phyloP scores from a whole-genome alignment of 2,888 invertebrate species.

The Griposia aprilina region DNA sequence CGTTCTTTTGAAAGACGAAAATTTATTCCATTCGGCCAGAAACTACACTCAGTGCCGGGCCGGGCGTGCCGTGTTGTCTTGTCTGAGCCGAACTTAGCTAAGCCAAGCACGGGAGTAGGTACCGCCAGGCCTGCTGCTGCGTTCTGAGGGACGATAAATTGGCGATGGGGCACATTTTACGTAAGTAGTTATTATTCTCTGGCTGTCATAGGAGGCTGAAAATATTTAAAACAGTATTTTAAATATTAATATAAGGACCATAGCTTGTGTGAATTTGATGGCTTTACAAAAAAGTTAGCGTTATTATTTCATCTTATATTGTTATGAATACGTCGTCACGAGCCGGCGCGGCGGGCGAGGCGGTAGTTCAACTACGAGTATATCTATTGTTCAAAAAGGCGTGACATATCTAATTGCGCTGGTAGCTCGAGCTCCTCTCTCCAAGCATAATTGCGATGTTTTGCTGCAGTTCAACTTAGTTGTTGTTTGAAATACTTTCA shows the following conservation, averaged over 20 bases:
- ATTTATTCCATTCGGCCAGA: background rate
- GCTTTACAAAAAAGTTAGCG: constrained; percentile 53
- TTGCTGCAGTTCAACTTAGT: constrained; percentile 70
- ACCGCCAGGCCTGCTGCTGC: background rate
- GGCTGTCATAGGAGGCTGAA: background rate
- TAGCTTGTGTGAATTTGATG: constrained; percentile 20
- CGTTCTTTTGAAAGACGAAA: background rate
- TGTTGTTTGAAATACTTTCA: constrained; percentile 61
- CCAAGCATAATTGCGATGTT: constrained; percentile 73
- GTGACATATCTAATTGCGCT: constrained; percentile 73
- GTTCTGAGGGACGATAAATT: background rate
- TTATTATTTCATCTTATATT: constrained; percentile 66
- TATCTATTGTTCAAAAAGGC: constrained; percentile 73
- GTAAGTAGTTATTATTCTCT: background rate
- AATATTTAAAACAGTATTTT: background rate
- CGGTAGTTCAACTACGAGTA: constrained; percentile 64
- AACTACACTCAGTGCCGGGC: background rate
- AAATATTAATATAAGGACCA: background rate
- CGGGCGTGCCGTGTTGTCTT: background rate
- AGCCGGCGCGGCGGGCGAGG: constrained; percentile 40
- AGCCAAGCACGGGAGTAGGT: background rate
- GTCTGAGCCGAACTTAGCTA: background rate
- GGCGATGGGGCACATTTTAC: too few species aligned
- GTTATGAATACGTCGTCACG: constrained; percentile 65
- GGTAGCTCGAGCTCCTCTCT: constrained; percentile 70